Base-by-base conservation (phyloP, 2,113 vertebrate genomes). In the Collichthys lucidus region DNA sequence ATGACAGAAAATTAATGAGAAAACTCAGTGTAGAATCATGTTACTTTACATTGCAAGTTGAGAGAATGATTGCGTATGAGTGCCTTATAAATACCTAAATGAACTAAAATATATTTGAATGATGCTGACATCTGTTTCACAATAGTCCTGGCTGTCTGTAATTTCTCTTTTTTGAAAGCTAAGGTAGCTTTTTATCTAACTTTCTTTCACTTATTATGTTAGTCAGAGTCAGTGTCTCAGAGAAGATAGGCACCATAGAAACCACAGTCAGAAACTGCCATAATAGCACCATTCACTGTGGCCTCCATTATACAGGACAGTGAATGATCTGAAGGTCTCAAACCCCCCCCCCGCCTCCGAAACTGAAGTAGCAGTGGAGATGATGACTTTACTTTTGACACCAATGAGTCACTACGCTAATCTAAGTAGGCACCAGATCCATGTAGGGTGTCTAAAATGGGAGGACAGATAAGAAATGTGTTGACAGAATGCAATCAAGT, bases 211-310 rank as follows among this genome's bases (percentile, higher is more conserved):
- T 69, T 67, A 56, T 80, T 88, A 77, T 88, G 17, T 57, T 26
- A 22, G 35, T 66, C 29, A 86, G 70, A 79, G 62, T n/a, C 42
- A 52, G 26, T 52, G 46, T 76, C 72, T 74, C 47, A 77, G 44
- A 68, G 57, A 35, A 83, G 46, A 79, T 82, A 74, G 44, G 68
- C 79, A 70, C 77, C 80, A 83, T 74, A 83, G 77, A 86, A 88
- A 90, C 50, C 79, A 67, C n/a, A 74, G 52, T 55, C 46, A 16
- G 82, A 77, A 77, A 76, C 76, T 35, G 47, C 52, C 78, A 91
- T 88, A 88, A 89, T 91, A 82, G 76, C 50, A 26, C 68, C 47
- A 86, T 90, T 94, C 79, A 86, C 61, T n/a, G 35, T 49, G 74
- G 35, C 56, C 65, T 73, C 24, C 40, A 66, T 82, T 79, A 77